A percentile compares a stretch with the other conserved stretches of the same genome.
Conservation (phyloP, 2,888 invertebrate species). For the Alcis repandata region DNA sequence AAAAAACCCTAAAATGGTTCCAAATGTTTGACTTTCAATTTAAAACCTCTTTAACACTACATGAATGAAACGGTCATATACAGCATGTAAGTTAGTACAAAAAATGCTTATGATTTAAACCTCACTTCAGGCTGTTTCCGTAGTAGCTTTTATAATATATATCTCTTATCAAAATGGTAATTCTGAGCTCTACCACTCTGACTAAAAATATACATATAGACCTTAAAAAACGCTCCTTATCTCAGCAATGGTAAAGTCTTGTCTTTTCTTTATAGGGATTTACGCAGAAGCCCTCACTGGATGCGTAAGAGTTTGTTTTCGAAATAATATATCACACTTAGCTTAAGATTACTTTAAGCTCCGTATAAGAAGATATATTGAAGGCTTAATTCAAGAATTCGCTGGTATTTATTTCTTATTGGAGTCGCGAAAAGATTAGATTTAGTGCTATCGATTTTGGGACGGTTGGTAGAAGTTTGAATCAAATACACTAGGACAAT, state of each 20-base stretch:
- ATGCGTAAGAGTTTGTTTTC: slow-evolving; percentile 71
- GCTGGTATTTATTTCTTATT: slow-evolving; percentile 62
- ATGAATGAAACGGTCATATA: no score
- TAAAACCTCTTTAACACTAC: no score
- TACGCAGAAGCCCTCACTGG: slow-evolving; percentile 55
- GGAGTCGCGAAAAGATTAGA: slow-evolving; percentile 49
- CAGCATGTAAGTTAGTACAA: neutral
- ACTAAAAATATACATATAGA: slow-evolving; percentile 26
- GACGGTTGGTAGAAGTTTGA: neutral
- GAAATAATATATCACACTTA: slow-evolving; percentile 79
- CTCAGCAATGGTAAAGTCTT: slow-evolving; percentile 58
- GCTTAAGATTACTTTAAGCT: slow-evolving; percentile 74
- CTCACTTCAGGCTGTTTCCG: slow-evolving; percentile 2
- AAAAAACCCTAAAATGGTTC: no score
- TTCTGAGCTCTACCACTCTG: slow-evolving; percentile 5
- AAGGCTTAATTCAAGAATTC: slow-evolving; percentile 64
- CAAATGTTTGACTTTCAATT: no score
- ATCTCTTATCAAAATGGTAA: slow-evolving; percentile 22
- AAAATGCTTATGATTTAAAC: neutral
- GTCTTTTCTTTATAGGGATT: slow-evolving; percentile 64
- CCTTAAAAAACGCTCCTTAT: slow-evolving; percentile 38
- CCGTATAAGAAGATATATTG: slow-evolving; percentile 73
- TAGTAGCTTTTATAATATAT: slow-evolving; percentile 17
- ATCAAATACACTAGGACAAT: neutral
- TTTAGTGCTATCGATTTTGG: slow-evolving; percentile 15